A percentile compares a stretch with the other conserved stretches of the same genome.
Evolutionary conservation across 2,113 vertebrate species (phyloP).

Genomic region (Syngnathus typhle): DNA sequence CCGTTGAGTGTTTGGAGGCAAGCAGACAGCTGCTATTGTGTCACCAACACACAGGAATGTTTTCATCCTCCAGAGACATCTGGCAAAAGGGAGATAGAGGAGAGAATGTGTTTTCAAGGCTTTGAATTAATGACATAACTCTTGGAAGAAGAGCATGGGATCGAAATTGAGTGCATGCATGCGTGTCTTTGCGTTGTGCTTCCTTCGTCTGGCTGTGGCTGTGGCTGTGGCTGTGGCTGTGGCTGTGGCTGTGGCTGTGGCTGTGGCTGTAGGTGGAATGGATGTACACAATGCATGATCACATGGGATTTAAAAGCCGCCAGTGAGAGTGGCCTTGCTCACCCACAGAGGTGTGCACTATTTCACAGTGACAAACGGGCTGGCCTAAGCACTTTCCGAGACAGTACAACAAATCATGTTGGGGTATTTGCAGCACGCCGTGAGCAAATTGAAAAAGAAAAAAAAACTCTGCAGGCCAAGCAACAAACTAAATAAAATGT

Average conservation of each 20-base stretch:
- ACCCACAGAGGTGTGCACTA: slow-evolving; percentile 36
- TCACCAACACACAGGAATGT: neutral
- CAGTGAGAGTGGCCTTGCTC: slow-evolving; percentile 45
- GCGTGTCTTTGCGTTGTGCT: neutral
- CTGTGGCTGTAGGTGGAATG: neutral
- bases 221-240: no score
- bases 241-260: neutral
- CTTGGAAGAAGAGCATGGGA: neutral
- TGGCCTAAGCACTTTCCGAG: slow-evolving; percentile 44
- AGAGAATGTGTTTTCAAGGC: neutral
- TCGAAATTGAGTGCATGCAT: neutral
- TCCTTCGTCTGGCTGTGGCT: neutral
- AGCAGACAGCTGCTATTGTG: neutral
- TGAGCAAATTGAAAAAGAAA: slow-evolving; percentile 5
- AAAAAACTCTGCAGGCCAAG: slow-evolving; percentile 18
- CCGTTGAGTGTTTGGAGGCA: neutral
- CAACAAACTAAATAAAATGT: slow-evolving; percentile 17
- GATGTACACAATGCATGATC: neutral
- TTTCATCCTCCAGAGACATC: slow-evolving; percentile 3
- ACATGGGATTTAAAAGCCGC: slow-evolving; percentile 48
- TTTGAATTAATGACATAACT: neutral
- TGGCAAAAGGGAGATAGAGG: neutral
- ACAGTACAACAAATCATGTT: slow-evolving; percentile 25
- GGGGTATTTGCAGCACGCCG: slow-evolving; percentile 6
- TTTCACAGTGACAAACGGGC: slow-evolving; percentile 28